Conservation (phyloP, 2,888 invertebrate species). For the Elmis aenea region DNA sequence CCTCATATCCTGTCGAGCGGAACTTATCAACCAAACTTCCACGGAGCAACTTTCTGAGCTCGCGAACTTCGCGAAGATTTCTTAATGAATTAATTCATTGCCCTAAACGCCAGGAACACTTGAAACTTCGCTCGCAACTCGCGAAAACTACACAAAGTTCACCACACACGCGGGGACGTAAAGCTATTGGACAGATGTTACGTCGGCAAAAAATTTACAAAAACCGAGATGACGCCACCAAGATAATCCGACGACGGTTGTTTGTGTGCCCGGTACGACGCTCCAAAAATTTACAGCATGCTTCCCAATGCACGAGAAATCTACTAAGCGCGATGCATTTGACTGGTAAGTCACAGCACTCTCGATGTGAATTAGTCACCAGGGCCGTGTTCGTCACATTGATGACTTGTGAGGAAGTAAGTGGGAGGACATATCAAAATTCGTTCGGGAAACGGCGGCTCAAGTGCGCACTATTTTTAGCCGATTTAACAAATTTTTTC, state of each 20-base stretch:
- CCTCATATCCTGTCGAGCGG: too few relatives aligned
- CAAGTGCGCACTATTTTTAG: conserved; percentile 4
- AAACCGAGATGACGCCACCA: conserved; percentile 13
- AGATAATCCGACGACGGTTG: too few relatives aligned
- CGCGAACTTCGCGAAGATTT: conserved; percentile 1
- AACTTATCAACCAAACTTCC: too few relatives aligned
- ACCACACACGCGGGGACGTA: too few relatives aligned
- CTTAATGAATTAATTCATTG: conserved; percentile 6
- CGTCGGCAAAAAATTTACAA: conserved; percentile 8
- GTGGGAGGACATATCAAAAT: conserved; percentile 28
- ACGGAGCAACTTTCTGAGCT: too few relatives aligned
- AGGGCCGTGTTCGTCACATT: conserved; percentile 35
- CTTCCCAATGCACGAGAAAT: too few relatives aligned
- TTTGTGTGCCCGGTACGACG: too few relatives aligned
- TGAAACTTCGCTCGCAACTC: conserved; percentile 4
- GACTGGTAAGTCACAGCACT: conserved; percentile 12
- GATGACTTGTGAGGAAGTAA: conserved; percentile 29
- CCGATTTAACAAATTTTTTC: too few relatives aligned
- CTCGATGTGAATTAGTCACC: conserved; percentile 34
- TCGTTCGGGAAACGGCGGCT: conserved; percentile 19
- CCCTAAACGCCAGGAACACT: conserved; percentile 5
- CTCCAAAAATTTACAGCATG: too few relatives aligned
- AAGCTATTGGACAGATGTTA: too few relatives aligned
- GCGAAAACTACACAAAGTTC: too few relatives aligned
- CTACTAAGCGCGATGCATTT: too few relatives aligned